A percentile compares a stretch with the other conserved stretches of the same genome.
phyloP scores from a whole-genome alignment of 2,113 vertebrate species.

The Murina feae region DNA sequence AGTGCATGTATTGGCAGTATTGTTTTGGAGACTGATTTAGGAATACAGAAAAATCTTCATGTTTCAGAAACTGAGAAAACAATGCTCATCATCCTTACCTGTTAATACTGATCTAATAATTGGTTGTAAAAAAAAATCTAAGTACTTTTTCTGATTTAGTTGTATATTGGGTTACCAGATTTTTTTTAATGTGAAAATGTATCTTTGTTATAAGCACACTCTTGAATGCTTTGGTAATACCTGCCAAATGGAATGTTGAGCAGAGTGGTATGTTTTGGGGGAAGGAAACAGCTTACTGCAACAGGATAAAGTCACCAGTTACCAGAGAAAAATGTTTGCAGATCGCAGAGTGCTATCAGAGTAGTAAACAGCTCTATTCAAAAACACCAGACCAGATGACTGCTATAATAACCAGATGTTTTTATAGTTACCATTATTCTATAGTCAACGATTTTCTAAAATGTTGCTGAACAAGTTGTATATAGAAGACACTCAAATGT shows the following conservation, averaged over 20 bases:
- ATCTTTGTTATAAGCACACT: background rate
- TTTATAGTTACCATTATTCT: background rate
- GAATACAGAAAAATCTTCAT: background rate
- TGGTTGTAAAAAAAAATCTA: background rate
- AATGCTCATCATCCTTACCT: background rate
- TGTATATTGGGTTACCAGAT: background rate
- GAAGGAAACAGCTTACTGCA: background rate
- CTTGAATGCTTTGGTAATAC: background rate
- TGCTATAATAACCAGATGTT: background rate
- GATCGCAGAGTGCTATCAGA: background rate
- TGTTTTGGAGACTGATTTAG: background rate
- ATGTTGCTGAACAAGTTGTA: background rate
- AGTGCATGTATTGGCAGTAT: background rate
- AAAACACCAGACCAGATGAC: background rate
- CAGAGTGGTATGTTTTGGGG: background rate
- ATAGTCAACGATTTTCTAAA: background rate
- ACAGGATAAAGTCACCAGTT: background rate
- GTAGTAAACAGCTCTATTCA: background rate
- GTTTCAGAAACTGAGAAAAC: background rate
- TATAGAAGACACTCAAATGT: background rate
- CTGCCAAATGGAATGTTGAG: background rate
- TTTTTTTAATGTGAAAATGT: background rate
- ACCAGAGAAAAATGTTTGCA: background rate
- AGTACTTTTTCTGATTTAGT: background rate
- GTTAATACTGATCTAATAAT: background rate